phyloP scores from a whole-genome alignment of 2,888 invertebrate species.

The Schrankia costaestrigalis region DNA sequence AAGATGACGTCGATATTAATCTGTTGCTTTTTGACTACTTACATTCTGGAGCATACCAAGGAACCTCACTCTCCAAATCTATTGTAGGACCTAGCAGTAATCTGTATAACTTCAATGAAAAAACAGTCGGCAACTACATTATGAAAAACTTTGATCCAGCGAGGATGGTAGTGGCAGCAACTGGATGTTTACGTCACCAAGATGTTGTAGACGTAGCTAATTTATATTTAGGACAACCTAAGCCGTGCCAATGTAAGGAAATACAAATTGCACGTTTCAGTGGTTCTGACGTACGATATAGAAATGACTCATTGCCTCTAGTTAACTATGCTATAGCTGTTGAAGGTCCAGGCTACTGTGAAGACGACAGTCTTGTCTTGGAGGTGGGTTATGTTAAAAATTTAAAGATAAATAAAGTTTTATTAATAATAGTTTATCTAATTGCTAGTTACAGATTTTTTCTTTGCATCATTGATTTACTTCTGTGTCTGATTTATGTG shows the following conservation, averaged over 20 bases:
- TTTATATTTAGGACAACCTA: conserved; percentile 83
- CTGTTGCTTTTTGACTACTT: conserved; percentile 62
- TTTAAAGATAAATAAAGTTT: neutral
- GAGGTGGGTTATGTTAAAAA: too few species aligned
- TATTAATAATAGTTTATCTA: neutral
- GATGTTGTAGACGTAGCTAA: conserved; percentile 88
- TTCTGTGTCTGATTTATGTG: too few species aligned
- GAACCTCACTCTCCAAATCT: conserved; percentile 58
- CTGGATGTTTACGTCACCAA: conserved; percentile 94
- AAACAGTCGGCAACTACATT: conserved; percentile 89
- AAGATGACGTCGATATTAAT: conserved; percentile 51
- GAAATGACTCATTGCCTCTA: conserved; percentile 93
- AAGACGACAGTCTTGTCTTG: conserved; percentile 93
- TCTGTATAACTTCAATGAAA: conserved; percentile 78
- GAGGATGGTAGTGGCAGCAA: conserved; percentile 94
- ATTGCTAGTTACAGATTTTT: neutral
- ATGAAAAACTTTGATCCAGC: conserved; percentile 92
- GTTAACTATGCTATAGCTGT: conserved; percentile 95
- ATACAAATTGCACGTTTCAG: conserved; percentile 86
- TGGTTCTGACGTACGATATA: conserved; percentile 91
- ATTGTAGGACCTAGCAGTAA: conserved; percentile 85
- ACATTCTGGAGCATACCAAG: conserved; percentile 67
- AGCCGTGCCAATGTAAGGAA: conserved; percentile 78
- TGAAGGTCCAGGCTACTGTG: conserved; percentile 94
- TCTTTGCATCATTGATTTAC: too few species aligned